phyloP scores from a whole-genome alignment of 2,888 invertebrate genomes.

The Oligia strigilis region DNA sequence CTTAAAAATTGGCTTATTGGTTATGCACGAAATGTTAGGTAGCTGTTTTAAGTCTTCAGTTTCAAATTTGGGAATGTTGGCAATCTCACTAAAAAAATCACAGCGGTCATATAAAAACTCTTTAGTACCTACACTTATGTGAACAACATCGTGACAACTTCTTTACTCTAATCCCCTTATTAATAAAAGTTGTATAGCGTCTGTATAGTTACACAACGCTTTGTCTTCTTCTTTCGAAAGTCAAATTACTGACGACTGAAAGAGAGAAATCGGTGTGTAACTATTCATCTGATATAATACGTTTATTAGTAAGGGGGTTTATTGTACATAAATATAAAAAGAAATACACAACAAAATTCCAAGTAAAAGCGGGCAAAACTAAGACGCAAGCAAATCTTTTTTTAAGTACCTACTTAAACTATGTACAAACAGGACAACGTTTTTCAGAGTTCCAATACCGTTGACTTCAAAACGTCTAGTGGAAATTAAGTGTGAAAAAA shows the following conservation, averaged over 20 bases:
- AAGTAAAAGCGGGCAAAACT: background rate
- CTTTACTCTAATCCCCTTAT: background rate
- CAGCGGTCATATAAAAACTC: background rate
- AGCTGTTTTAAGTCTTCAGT: background rate
- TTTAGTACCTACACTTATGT: background rate
- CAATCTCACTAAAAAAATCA: background rate
- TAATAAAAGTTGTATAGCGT: no score
- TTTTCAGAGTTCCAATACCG: background rate
- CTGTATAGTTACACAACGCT: no score
- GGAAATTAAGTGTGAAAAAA: no score
- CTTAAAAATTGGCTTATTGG: background rate
- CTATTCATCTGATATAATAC: no score
- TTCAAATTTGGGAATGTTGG: background rate
- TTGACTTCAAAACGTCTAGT: background rate
- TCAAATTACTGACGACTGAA: no score
- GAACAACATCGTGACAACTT: background rate
- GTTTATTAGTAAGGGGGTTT: no score
- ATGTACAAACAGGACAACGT: no score
- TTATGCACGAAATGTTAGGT: no score
- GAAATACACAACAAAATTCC: background rate
- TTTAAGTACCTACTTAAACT: background rate
- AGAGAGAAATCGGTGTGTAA: no score
- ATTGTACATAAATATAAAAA: background rate
- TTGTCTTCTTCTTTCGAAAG: no score
- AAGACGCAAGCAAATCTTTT: background rate